These are phyloP conservation scores for Troilus luridus DNA, from an alignment of 2,888 invertebrate genomes.

Conservation along the genomic window DNA sequence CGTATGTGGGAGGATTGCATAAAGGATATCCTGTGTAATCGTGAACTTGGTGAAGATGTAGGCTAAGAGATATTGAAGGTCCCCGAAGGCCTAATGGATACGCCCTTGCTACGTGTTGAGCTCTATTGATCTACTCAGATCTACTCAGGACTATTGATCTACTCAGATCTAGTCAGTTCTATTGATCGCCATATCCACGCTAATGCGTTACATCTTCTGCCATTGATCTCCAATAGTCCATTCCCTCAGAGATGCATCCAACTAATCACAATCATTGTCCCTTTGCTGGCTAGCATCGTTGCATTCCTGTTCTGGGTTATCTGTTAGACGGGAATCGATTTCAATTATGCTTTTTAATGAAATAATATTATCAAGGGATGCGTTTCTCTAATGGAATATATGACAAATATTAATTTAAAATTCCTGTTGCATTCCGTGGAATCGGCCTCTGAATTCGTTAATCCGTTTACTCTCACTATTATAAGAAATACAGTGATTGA, in stretches of 20 bases:
- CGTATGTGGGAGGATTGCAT: no score
- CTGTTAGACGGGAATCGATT: background rate
- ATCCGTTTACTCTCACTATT: no score
- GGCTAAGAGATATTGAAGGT: conserved; percentile 31
- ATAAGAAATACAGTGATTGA: no score
- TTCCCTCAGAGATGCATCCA: background rate
- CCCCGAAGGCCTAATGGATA: background rate
- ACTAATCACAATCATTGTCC: background rate
- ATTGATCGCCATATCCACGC: conserved; percentile 24
- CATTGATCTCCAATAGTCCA: background rate
- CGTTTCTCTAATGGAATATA: no score
- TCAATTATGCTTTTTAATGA: background rate
- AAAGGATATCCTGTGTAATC: no score
- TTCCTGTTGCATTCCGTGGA: no score
- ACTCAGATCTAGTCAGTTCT: conserved; percentile 1
- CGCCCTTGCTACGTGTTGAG: conserved; percentile 6
- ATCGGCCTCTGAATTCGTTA: no score
- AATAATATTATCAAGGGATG: background rate
- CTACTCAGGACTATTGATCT: background rate
- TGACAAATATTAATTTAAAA: no score
- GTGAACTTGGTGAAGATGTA: background rate
- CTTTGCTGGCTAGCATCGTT: background rate
- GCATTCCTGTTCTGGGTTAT: background rate
- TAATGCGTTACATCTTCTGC: background rate
- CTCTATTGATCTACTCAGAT: background rate